Evolutionary conservation across 1,140 invertebrate genomes (phyloP).

Genomic region (Zaprionus lachaisei): DNA sequence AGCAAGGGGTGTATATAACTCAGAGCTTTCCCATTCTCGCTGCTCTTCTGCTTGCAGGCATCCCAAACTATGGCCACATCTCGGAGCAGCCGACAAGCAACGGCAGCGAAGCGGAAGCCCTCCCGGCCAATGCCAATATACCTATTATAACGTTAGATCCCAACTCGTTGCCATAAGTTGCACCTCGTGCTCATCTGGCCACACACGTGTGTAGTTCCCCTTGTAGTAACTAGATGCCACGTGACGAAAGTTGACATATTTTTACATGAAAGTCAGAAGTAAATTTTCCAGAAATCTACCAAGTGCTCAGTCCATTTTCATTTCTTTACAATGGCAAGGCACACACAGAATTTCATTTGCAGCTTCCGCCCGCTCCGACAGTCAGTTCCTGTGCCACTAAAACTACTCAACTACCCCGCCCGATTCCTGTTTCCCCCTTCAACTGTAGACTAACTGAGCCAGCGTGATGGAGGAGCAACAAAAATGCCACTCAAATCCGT

Average conservation of each 20-base stretch:
- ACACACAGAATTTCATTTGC: constrained; percentile 28
- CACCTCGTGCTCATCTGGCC: constrained; percentile 14
- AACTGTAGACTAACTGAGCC: neutral
- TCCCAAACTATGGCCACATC: constrained; percentile 21
- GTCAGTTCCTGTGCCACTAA: constrained; percentile 15
- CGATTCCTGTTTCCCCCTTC: neutral
- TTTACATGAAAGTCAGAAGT: constrained; percentile 52
- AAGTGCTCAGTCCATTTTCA: neutral
- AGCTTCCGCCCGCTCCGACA: constrained; percentile 19
- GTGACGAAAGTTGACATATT: constrained; percentile 47
- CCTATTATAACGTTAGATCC: constrained; percentile 58
- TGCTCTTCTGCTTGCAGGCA: constrained; percentile 9
- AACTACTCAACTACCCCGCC: neutral
- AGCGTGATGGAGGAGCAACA: neutral
- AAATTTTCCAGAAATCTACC: constrained; percentile 26
- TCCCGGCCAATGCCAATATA: constrained; percentile 22
- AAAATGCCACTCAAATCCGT: neutral
- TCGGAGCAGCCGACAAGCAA: constrained; percentile 39
- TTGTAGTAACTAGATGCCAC: no score
- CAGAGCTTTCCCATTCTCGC: neutral
- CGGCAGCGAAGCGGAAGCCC: constrained; percentile 19
- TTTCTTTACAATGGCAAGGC: constrained; percentile 11
- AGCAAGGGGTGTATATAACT: neutral
- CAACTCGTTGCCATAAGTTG: constrained; percentile 44
- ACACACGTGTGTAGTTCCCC: neutral